Percentiles rank a stretch among this genome's conserved stretches.
These are phyloP conservation scores for Passer montanus DNA, from an alignment of 2,113 vertebrate genomes.

Conservation along the genomic window DNA sequence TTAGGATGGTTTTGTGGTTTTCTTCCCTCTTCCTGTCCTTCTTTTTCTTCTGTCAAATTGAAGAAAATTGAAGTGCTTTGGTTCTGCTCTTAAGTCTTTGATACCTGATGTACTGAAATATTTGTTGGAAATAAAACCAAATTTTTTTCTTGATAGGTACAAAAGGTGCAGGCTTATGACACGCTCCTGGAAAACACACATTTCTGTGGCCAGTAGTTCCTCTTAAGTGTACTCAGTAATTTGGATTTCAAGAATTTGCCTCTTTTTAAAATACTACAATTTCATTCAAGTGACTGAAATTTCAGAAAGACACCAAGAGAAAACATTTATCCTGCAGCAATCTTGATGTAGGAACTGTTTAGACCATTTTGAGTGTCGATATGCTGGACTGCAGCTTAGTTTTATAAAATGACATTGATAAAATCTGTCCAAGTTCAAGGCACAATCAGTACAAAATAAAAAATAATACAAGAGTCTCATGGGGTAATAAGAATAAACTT, in stretches of 20 bases:
- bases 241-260: not conserved
- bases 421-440: not conserved
- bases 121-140: not conserved
- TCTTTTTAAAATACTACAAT: not conserved
- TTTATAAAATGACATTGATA: not conserved
- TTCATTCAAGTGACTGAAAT: not conserved
- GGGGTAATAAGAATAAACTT: not conserved
- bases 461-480: not conserved
- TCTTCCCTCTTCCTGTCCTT: not conserved
- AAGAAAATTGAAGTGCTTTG: not conserved
- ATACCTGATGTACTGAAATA: not conserved
- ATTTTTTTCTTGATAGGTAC: not conserved
- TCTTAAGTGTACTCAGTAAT: not conserved
- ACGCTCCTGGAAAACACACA: not conserved
- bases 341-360: not conserved
- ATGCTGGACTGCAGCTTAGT: not conserved
- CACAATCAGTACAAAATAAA: not conserved
- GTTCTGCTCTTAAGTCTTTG: not conserved
- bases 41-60: not conserved
- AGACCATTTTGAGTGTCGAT: not conserved
- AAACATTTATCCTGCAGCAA: not conserved
- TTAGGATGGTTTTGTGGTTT: not conserved
- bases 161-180: not conserved
- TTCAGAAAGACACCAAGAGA: not conserved
- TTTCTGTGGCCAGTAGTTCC: not conserved